Evolutionary conservation across 2,888 invertebrate genomes (phyloP).

Genomic region (Polia nebulosa): DNA sequence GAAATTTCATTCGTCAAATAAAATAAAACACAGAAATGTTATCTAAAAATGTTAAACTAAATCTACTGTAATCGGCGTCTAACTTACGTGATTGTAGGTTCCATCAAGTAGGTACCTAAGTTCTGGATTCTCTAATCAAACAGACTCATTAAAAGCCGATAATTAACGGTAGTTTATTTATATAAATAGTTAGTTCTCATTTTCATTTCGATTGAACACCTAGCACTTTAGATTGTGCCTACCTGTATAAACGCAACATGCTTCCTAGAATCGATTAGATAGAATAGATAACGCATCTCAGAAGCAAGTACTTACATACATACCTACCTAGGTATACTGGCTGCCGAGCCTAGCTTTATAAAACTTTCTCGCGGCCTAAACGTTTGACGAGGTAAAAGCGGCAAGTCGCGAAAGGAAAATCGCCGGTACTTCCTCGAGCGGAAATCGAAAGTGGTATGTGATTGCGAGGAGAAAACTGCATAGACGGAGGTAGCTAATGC

Average conservation of each 20-base stretch:
- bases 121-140: not conserved
- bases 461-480: conserved; percentile 86
- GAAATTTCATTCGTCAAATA: too few species aligned
- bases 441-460: conserved; percentile 88
- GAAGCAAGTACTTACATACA: conserved; percentile 7
- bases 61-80: not conserved
- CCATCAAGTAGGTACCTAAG: not conserved
- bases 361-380: conserved; percentile 76
- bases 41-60: too few species aligned
- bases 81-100: not conserved
- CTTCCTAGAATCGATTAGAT: conserved; percentile 40
- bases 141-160: not conserved
- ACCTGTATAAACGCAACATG: not conserved
- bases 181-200: too few species aligned
- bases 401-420: conserved; percentile 87
- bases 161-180: too few species aligned
- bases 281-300: conserved; percentile 25
- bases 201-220: conserved; percentile 8
- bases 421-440: conserved; percentile 86
- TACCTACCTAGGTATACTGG: conserved; percentile 13
- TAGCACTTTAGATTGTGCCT: not conserved
- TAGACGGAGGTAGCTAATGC: conserved; percentile 51
- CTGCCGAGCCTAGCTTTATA: conserved; percentile 43
- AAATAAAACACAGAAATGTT: too few species aligned
- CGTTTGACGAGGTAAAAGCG: conserved; percentile 83